Base-by-base conservation (phyloP, 1,140 invertebrate species). In the Batillaria attramentaria region DNA sequence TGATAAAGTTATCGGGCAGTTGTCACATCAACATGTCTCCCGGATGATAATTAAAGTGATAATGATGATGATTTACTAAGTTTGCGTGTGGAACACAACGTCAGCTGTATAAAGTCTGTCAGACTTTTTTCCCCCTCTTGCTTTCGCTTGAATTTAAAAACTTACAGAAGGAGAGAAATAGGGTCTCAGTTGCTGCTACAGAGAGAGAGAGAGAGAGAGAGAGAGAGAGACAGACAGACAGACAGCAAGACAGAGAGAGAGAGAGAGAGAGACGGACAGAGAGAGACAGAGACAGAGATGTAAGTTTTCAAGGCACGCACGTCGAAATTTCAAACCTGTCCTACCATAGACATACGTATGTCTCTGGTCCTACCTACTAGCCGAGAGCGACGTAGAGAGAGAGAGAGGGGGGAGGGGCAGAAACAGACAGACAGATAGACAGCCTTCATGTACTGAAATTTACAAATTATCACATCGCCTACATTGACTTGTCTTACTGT, bases 41-140 rank as follows among this genome's bases (percentile, higher is more conserved):
- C n/a, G 31, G 4, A 20, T n/a, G 62, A 33, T 6, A 5, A 20
- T n/a, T 6, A 33, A 20, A 33, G 31, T 33, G 62, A 33, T 28
- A 3, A 20, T 66, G 13, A 5, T 4, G 4, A 20, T 66, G 10
- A 33, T 31, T 66, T 6, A 13, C 0, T 66, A 37, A 37, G 65
- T 66, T 31, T 66, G 65, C 39, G 65, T 66, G 65, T 66, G 65
- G 35, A 37, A 37, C 33, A 37, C n/a, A n/a, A n/a, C n/a, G n/a
- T n/a, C n/a, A n/a, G n/a, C n/a, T n/a, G n/a, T n/a, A n/a, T n/a
- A n/a, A n/a, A n/a, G n/a, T n/a, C n/a, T n/a, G n/a, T n/a, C n/a
- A n/a, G n/a, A n/a, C n/a, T n/a, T n/a, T n/a, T n/a, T n/a, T n/a
- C n/a, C n/a, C n/a, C n/a, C n/a, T n/a, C n/a, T n/a, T n/a, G n/a